Percentiles rank a stretch among this genome's conserved stretches.
These are phyloP conservation scores for Apis mellifera DNA, from an alignment of 1,140 invertebrate species.

Conservation along the genomic window DNA sequence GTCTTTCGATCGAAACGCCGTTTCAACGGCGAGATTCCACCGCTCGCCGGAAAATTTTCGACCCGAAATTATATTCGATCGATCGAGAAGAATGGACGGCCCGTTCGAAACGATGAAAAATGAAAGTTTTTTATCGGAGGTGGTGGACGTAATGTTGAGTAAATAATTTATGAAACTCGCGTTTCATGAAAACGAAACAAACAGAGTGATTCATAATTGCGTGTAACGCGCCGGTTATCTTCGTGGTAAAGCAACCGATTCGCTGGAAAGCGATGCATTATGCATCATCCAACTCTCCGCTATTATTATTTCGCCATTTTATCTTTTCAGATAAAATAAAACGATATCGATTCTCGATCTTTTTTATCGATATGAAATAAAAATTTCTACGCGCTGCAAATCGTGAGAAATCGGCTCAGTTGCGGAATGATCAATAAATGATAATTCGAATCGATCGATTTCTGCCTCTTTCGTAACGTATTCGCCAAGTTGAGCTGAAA, in stretches of 20 bases:
- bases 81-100: background rate
- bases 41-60: no score
- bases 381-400: no score
- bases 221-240: background rate
- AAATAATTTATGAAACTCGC: background rate
- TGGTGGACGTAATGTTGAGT: no score
- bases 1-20: no score
- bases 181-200: background rate
- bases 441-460: slow-evolving; percentile 31
- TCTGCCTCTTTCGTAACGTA: slow-evolving; percentile 29
- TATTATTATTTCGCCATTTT: background rate
- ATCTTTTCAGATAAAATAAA: background rate
- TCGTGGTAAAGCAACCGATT: background rate
- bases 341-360: no score
- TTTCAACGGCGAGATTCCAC: no score
- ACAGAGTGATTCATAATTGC: slow-evolving; percentile 10
- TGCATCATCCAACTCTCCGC: background rate
- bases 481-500: background rate
- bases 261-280: slow-evolving; percentile 17
- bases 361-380: no score
- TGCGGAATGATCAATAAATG: slow-evolving; percentile 34
- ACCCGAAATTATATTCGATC: no score
- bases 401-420: slow-evolving; percentile 33
- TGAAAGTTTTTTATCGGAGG: background rate
- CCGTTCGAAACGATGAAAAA: background rate